phyloP scores from a whole-genome alignment of 2,797 vertebrate species.

The Lepidocolaptes lacrymiger region DNA sequence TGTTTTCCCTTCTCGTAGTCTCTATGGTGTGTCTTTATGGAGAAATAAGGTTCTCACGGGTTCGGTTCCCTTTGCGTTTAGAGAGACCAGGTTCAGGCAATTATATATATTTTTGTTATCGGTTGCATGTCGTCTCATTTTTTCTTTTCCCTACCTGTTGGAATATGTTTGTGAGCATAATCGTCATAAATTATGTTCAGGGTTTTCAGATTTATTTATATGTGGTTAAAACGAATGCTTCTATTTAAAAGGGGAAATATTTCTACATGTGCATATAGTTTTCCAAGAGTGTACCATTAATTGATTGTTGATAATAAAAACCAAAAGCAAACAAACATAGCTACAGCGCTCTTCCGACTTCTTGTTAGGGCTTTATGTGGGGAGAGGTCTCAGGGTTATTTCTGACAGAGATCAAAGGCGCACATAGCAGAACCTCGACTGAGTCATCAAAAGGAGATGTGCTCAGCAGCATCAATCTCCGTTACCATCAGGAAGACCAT shows the following conservation, averaged over 20 bases:
- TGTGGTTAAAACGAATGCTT: conserved; percentile 99
- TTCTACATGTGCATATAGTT: conserved; percentile 99
- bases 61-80: conserved; percentile 85
- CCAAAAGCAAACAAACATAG: conserved; percentile 82
- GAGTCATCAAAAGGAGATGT: neutral
- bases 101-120: conserved; percentile 92
- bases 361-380: neutral
- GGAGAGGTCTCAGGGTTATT: neutral
- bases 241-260: conserved; percentile 99
- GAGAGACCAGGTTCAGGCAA: conserved; percentile 86
- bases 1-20: conserved; percentile 89
- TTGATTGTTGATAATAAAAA: conserved; percentile 99
- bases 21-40: conserved; percentile 90
- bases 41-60: conserved; percentile 87
- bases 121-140: conserved; percentile 92
- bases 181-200: conserved; percentile 91
- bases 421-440: neutral
- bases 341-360: conserved; percentile 25
- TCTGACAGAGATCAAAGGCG: neutral
- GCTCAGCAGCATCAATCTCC: neutral
- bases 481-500: neutral
- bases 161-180: conserved; percentile 92
- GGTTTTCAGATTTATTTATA: conserved; percentile 98
- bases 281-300: conserved; percentile 99
- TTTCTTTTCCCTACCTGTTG: conserved; percentile 78